Percentiles rank a stretch among this genome's conserved stretches.
Evolutionary conservation across 2,797 vertebrate genomes (phyloP).

Genomic region (Esox lucius): DNA sequence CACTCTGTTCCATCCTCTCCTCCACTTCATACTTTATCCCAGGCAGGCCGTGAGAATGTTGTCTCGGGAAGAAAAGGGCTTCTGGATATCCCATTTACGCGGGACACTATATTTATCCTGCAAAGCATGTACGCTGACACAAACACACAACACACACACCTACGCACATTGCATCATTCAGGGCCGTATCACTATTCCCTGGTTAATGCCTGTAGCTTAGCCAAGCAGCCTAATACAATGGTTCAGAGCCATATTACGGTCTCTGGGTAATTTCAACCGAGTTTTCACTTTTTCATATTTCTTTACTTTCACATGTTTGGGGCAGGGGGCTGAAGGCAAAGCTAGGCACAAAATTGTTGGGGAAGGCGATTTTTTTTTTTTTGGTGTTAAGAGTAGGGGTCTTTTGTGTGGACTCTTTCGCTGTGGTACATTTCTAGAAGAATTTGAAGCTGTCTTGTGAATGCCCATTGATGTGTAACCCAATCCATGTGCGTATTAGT

Average conservation of each 20-base stretch:
- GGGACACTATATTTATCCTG: slow-evolving; percentile 80
- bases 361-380: no score
- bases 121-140: neutral
- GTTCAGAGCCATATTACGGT: slow-evolving; percentile 32
- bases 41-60: neutral
- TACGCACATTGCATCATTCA: neutral
- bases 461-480: neutral
- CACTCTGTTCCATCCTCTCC: neutral
- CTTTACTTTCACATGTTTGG: slow-evolving; percentile 30
- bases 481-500: neutral
- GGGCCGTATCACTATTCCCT: slow-evolving; percentile 66
- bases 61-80: neutral
- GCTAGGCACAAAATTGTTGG: neutral
- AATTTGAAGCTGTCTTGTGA: neutral
- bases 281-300: slow-evolving; percentile 31
- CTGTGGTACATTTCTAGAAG: neutral
- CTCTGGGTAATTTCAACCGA: slow-evolving; percentile 38
- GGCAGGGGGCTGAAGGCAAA: neutral
- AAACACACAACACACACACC: neutral
- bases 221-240: slow-evolving; percentile 18
- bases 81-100: slow-evolving; percentile 62
- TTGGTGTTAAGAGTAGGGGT: neutral
- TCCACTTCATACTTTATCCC: neutral
- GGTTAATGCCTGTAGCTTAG: slow-evolving; percentile 14
- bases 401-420: neutral